Conservation (phyloP, 2,888 invertebrate genomes). For the Chalcosyrphus nemorum region DNA sequence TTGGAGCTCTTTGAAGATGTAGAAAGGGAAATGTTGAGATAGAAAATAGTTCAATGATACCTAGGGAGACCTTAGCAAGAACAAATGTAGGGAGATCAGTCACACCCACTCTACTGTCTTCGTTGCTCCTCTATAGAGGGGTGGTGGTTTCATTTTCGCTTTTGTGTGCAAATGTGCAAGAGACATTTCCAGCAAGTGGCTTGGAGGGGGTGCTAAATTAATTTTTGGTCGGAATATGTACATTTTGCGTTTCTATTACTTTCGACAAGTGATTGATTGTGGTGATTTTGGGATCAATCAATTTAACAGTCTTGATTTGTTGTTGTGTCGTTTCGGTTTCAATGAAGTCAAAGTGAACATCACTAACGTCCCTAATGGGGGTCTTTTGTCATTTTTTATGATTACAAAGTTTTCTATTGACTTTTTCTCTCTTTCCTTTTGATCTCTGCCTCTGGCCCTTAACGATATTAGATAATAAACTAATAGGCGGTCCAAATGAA, state of each 20-base stretch:
- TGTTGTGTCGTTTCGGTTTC: neutral
- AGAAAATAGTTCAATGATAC: constrained; percentile 12
- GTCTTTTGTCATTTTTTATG: neutral
- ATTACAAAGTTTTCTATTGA: neutral
- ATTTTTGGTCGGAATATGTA: neutral
- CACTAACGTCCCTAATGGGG: too few species aligned
- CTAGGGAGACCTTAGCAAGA: constrained; percentile 10
- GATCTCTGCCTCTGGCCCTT: too few species aligned
- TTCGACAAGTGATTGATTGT: neutral
- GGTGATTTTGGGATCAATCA: neutral
- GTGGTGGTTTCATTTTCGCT: neutral
- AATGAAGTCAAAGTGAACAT: neutral
- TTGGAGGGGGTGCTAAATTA: neutral
- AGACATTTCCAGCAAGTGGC: neutral
- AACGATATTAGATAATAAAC: too few species aligned
- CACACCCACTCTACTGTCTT: neutral
- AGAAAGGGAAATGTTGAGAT: neutral
- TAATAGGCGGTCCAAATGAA: too few species aligned
- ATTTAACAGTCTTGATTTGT: neutral
- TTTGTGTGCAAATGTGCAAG: neutral
- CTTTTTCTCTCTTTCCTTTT: neutral
- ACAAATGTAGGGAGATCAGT: neutral
- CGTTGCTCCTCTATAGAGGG: neutral
- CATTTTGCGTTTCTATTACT: neutral
- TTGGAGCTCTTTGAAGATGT: constrained; percentile 29